These are phyloP conservation scores for Himalopsyche anomala DNA, from an alignment of 2,888 invertebrate species.

Conservation along the genomic window DNA sequence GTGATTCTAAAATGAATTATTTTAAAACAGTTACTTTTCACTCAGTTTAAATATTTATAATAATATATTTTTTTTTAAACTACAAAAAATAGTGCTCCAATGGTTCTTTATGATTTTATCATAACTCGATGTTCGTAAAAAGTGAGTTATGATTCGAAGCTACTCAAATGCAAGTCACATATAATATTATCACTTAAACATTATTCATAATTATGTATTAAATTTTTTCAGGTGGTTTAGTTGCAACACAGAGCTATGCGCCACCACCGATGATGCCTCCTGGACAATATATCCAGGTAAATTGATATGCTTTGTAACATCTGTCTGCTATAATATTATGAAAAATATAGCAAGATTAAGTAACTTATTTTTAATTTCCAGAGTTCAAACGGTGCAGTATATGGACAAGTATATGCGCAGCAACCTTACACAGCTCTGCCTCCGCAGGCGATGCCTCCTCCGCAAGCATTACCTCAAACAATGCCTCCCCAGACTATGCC, in stretches of 20 bases:
- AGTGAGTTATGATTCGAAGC: too few relatives aligned
- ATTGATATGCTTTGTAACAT: neutral
- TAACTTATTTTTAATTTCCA: constrained; percentile 63
- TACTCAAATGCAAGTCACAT: too few relatives aligned
- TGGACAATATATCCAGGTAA: constrained; percentile 76
- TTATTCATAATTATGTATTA: neutral
- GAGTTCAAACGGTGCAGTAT: constrained; percentile 71
- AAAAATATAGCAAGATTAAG: too few relatives aligned
- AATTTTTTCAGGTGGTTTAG: constrained; percentile 70
- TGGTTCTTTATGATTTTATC: too few relatives aligned
- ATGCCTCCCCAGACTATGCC: constrained; percentile 69
- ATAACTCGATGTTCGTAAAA: too few relatives aligned
- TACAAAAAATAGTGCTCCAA: too few relatives aligned
- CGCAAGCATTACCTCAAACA: constrained; percentile 41
- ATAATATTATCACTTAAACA: too few relatives aligned
- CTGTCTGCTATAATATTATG: neutral
- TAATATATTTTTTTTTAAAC: too few relatives aligned
- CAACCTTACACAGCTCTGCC: constrained; percentile 69
- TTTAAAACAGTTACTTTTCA: too few relatives aligned
- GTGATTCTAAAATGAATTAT: too few relatives aligned
- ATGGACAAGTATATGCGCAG: constrained; percentile 67
- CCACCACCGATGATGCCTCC: constrained; percentile 77
- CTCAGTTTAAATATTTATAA: too few relatives aligned
- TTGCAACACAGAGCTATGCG: constrained; percentile 73
- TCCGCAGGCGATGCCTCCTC: constrained; percentile 63